Evolutionary conservation across 2,888 invertebrate species (phyloP), one percentile per base, ranked within the genome.

Genomic region (Chymomyza fuscimana): DNA sequence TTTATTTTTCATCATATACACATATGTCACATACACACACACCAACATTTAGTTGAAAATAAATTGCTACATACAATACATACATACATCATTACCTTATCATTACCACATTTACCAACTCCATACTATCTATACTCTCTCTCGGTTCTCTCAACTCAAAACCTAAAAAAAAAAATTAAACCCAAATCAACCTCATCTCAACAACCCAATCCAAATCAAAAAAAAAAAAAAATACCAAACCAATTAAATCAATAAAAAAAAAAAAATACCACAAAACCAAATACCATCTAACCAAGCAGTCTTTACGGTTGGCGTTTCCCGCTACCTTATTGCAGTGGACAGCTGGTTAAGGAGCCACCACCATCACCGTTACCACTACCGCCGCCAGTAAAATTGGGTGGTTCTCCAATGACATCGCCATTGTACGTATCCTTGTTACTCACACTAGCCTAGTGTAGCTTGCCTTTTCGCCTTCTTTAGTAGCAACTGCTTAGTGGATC

Each of bases 271-370:
- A 70, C 65, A 63, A 74, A 75, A 74, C 70, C 71, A 85, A 79
- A 74, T 76, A 80, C 73, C 77, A 86, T 85, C 82, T 91, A 92
- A 91, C 90, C 89, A 90, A 90, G 90, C 95, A 97, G 96, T 96
- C 95, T 97, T 95, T 96, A 96, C 95, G 96, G 96, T 96, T 96
- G 96, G 96, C 96, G 96, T 95, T 97, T 96, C 95, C 96, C 97
- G 94, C 96, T 97, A 95, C 96, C 96, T 95, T 96, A 97, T 96
- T 96, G 96, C 95, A 96, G 96, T 95, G 96, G 96, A 94, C 92
- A 92, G 89, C 89, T 92, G 87, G 91, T 92, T 89, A 95, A 95
- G 94, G 95, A 95, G 93, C 94, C 95, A 88, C 95, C 95, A 92
- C 95, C 95, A 90, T 95, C 95, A 93, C 95, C 95, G 93, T 94